Evolutionary conservation across 1,140 invertebrate species (phyloP).

Genomic region (Meloidogyne exigua): DNA sequence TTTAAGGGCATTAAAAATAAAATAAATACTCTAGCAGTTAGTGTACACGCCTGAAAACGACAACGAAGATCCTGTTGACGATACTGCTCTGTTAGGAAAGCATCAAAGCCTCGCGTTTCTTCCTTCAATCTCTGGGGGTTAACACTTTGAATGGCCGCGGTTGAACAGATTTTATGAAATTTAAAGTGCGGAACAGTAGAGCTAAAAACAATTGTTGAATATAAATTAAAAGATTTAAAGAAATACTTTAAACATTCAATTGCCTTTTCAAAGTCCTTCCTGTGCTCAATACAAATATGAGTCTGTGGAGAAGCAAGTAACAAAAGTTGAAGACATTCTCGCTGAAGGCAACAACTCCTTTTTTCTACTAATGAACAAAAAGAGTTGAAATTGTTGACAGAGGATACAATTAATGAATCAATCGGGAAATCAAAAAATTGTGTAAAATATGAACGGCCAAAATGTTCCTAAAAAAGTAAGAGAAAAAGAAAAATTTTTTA

Average conservation of each 20-base stretch:
- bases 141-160: slow-evolving; percentile 31
- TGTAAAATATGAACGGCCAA: slow-evolving; percentile 36
- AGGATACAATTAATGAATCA: slow-evolving; percentile 39
- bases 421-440: slow-evolving; percentile 46
- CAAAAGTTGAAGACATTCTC: slow-evolving; percentile 24
- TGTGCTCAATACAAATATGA: slow-evolving; percentile 39
- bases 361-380: slow-evolving; percentile 39
- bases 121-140: slow-evolving; percentile 7
- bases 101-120: slow-evolving; percentile 32
- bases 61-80: slow-evolving; percentile 46
- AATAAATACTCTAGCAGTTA: slow-evolving; percentile 34
- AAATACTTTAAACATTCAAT: slow-evolving; percentile 38
- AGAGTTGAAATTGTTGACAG: slow-evolving; percentile 15
- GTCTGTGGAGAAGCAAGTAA: slow-evolving; percentile 34
- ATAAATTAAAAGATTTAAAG: slow-evolving; percentile 3
- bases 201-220: slow-evolving; percentile 32
- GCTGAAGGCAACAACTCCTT: slow-evolving; percentile 14
- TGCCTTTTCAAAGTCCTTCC: slow-evolving; percentile 33
- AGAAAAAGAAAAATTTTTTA: too few relatives aligned
- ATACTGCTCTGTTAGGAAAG: slow-evolving; percentile 22
- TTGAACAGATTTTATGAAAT: slow-evolving; percentile 39
- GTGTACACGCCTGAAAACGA: slow-evolving; percentile 40
- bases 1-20: too few relatives aligned
- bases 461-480: slow-evolving; percentile 11
- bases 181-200: slow-evolving; percentile 33